Evolutionary conservation across 1,140 invertebrate genomes (phyloP).

Genomic region (Bombus difficillimus): DNA sequence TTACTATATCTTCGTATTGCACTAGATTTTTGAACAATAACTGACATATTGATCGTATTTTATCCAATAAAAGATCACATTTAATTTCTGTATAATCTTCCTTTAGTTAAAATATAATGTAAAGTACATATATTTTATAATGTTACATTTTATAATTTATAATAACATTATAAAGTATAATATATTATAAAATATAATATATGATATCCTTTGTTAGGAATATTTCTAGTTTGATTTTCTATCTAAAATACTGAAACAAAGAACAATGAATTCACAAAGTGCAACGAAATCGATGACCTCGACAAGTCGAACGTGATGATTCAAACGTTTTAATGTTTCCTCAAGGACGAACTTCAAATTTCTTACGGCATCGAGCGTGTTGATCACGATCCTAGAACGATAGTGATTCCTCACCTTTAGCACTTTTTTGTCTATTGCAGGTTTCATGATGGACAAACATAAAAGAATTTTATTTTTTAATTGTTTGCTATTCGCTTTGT

Average conservation of each 20-base stretch:
- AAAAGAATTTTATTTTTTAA: constrained; percentile 49
- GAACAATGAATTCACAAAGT: neutral
- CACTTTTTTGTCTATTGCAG: neutral
- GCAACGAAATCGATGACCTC: neutral
- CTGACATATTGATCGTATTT: too few species aligned
- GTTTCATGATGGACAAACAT: constrained; percentile 16
- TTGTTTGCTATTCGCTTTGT: constrained; percentile 11
- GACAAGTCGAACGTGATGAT: neutral
- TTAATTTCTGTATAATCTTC: too few species aligned
- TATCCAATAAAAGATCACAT: too few species aligned
- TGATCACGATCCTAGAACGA: neutral
- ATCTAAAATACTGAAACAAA: neutral
- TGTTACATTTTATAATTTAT: too few species aligned
- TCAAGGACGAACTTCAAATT: constrained; percentile 5
- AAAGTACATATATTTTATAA: too few species aligned
- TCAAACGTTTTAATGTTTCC: neutral
- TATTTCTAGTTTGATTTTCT: neutral
- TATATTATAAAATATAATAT: too few species aligned
- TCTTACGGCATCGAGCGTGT: neutral
- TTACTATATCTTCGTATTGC: too few species aligned
- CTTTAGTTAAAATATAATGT: too few species aligned
- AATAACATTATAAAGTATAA: too few species aligned
- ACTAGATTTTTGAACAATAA: too few species aligned
- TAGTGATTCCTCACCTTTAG: constrained; percentile 6
- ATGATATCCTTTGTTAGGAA: too few species aligned